Evolutionary conservation across 2,797 vertebrate species (phyloP).

Genomic region (Ctenosaura bakeri): DNA sequence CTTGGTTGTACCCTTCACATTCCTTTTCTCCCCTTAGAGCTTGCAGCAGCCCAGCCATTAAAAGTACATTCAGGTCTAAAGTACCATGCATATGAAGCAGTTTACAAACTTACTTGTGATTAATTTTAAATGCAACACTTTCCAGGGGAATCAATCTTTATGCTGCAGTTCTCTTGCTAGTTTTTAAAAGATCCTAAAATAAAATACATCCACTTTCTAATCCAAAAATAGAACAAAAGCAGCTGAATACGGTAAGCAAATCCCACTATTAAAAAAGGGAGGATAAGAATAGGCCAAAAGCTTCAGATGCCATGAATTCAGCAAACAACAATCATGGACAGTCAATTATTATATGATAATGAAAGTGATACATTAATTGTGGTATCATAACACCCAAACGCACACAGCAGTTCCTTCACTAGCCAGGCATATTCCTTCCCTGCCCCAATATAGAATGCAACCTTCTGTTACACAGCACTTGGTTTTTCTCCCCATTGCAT

Average conservation of each 20-base stretch:
- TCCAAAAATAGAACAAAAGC: slow-evolving; percentile 29
- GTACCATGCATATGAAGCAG: slow-evolving; percentile 57
- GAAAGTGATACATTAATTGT: background rate
- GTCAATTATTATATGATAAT: background rate
- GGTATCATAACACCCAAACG: background rate
- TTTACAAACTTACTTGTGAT: slow-evolving; percentile 63
- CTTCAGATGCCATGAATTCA: slow-evolving; percentile 26
- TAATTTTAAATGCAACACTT: slow-evolving; percentile 63
- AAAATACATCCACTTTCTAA: slow-evolving; percentile 35
- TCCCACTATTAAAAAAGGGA: slow-evolving; percentile 11
- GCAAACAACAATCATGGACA: slow-evolving; percentile 39
- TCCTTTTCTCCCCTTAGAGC: slow-evolving; percentile 56
- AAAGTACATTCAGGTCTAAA: slow-evolving; percentile 59
- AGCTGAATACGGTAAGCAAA: slow-evolving; percentile 49
- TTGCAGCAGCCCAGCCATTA: slow-evolving; percentile 59
- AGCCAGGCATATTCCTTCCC: background rate
- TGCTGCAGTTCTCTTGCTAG: slow-evolving; percentile 26
- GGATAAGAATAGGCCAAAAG: background rate
- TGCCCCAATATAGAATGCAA: accelerated
- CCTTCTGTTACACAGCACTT: background rate
- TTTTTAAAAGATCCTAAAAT: slow-evolving; percentile 26
- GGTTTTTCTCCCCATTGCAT: background rate
- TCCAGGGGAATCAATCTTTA: slow-evolving; percentile 45
- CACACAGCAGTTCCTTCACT: background rate
- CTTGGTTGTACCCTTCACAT: slow-evolving; percentile 60